phyloP scores from a whole-genome alignment of 2,797 vertebrate genomes.

The Schizothorax lantsangensis region DNA sequence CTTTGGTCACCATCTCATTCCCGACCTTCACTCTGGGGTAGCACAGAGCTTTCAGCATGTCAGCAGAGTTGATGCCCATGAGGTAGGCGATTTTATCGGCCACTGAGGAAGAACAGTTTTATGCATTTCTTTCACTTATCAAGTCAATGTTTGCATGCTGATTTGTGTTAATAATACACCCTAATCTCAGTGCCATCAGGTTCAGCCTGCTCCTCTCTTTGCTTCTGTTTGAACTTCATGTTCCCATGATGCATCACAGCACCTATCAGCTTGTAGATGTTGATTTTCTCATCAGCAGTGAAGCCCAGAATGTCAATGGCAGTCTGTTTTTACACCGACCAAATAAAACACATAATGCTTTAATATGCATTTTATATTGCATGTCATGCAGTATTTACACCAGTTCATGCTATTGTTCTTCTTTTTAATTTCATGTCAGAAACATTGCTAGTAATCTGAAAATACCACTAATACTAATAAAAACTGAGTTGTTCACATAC shows the following conservation, averaged over 20 bases:
- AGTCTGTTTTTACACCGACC: background rate
- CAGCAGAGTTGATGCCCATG: slow-evolving; percentile 86
- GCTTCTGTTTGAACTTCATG: slow-evolving; percentile 71
- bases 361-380: background rate
- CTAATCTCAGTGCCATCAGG: too few relatives aligned
- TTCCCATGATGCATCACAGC: slow-evolving; percentile 73
- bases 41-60: slow-evolving; percentile 84
- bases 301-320: background rate
- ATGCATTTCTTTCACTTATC: background rate
- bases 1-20: too few relatives aligned
- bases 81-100: slow-evolving; percentile 84
- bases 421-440: background rate
- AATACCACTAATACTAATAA: background rate
- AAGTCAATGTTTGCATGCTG: slow-evolving; percentile 45
- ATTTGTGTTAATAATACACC: too few relatives aligned
- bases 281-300: too few relatives aligned
- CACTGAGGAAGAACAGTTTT: too few relatives aligned
- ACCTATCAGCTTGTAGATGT: too few relatives aligned
- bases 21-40: slow-evolving; percentile 82
- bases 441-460: background rate
- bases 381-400: background rate
- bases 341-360: background rate
- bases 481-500: slow-evolving; percentile 66
- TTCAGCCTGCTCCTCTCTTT: too few relatives aligned
- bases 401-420: background rate